phyloP scores from a whole-genome alignment of 2,113 vertebrate species.

The Mesitornis unicolor region DNA sequence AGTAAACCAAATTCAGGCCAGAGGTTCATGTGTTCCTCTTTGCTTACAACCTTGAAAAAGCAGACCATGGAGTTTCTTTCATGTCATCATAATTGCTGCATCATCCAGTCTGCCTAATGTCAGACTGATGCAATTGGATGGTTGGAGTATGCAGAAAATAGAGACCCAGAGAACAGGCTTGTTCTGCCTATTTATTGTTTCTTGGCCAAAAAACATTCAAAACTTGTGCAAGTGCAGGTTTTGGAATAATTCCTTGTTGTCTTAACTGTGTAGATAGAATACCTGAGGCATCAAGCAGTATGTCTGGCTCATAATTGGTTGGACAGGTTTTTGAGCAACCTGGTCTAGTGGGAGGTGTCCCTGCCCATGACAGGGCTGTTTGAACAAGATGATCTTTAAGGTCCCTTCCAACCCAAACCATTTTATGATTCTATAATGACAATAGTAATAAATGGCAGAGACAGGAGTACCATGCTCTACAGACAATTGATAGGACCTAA shows the following conservation, averaged over 20 bases:
- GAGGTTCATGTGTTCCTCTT: neutral
- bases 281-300: neutral
- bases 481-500: neutral
- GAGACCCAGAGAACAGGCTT: neutral
- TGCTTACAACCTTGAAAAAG: neutral
- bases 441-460: neutral
- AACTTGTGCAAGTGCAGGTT: neutral
- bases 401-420: too few relatives aligned
- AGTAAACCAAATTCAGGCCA: neutral
- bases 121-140: neutral
- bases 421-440: too few relatives aligned
- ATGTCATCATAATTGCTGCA: neutral
- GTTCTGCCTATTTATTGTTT: neutral
- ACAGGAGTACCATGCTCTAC: neutral
- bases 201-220: neutral
- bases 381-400: too few relatives aligned
- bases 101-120: neutral
- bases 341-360: too few relatives aligned
- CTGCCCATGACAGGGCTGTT: too few relatives aligned
- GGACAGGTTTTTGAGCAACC: too few relatives aligned
- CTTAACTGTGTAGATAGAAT: neutral
- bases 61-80: neutral
- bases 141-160: neutral
- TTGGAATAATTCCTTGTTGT: neutral
- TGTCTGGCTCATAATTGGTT: neutral